These are phyloP conservation scores for Laspeyria flexula DNA, from an alignment of 2,888 invertebrate genomes.

Conservation along the genomic window DNA sequence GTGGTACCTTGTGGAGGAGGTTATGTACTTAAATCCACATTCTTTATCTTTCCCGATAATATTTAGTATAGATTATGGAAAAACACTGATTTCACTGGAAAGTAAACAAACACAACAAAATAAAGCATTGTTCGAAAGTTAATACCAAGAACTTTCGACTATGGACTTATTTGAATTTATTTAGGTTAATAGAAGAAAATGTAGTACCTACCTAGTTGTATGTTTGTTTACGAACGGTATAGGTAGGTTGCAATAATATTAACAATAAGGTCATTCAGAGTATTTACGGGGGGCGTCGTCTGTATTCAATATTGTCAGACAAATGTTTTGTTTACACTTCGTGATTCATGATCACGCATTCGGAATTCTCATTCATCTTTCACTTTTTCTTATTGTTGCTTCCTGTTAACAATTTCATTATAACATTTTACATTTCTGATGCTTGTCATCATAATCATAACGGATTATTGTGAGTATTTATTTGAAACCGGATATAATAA, in stretches of 20 bases:
- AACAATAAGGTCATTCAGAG: slow-evolving; percentile 16
- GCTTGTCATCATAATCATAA: too few relatives aligned
- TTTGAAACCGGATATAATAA: too few relatives aligned
- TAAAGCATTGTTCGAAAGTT: neutral
- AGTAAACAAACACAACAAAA: slow-evolving; percentile 13
- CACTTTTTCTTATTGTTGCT: slow-evolving; percentile 16
- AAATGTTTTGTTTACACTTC: slow-evolving; percentile 37
- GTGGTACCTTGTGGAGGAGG: slow-evolving; percentile 25
- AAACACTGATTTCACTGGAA: slow-evolving; percentile 37
- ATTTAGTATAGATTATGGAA: slow-evolving; percentile 32
- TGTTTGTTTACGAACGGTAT: slow-evolving; percentile 1
- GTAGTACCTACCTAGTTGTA: slow-evolving; percentile 1
- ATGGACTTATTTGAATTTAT: neutral
- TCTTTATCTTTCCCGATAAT: slow-evolving; percentile 40
- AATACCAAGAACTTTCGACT: too few relatives aligned
- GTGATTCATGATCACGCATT: slow-evolving; percentile 39
- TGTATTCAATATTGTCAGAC: slow-evolving; percentile 30
- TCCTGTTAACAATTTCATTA: neutral
- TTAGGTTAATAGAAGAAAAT: slow-evolving; percentile 9
- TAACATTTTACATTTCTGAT: neutral
- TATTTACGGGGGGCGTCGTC: slow-evolving; percentile 22
- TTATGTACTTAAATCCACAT: slow-evolving; percentile 39
- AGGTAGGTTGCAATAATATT: slow-evolving; percentile 7
- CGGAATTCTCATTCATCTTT: slow-evolving; percentile 37
- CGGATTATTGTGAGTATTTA: too few relatives aligned